Conservation (phyloP, 2,797 vertebrate genomes). For the Heteromormyrus szaboi region DNA sequence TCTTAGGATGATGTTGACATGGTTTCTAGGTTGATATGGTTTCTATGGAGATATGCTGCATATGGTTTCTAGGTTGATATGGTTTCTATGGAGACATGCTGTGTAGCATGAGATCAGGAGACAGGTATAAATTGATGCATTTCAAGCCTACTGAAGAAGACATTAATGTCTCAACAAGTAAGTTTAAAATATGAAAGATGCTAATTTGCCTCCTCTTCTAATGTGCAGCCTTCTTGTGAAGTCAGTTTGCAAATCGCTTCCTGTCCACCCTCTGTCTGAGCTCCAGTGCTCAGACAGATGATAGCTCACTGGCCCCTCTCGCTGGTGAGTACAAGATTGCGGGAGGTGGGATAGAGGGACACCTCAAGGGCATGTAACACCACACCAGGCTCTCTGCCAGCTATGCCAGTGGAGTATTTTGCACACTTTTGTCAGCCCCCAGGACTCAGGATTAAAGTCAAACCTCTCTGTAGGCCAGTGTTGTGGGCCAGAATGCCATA, state of each 20-base stretch:
- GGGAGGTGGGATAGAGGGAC: conserved; percentile 19
- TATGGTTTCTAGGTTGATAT: neutral
- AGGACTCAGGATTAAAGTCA: conserved; percentile 32
- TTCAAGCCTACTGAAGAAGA: neutral
- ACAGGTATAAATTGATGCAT: neutral
- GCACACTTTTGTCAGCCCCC: conserved; percentile 34
- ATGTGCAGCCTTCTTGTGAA: neutral
- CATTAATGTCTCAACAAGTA: neutral
- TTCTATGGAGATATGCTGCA: neutral
- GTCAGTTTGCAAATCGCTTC: neutral
- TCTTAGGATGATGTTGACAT: neutral
- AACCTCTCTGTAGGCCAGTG: conserved; percentile 10
- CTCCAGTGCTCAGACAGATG: neutral
- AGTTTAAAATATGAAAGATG: neutral
- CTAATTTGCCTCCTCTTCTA: neutral
- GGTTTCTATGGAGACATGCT: conserved; percentile 9
- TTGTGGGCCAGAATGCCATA: neutral
- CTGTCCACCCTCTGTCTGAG: neutral
- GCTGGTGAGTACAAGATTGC: neutral
- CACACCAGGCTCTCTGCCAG: conserved; percentile 40
- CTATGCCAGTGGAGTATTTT: conserved; percentile 49
- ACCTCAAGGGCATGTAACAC: conserved; percentile 47
- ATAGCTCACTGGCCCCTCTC: neutral
- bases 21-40: neutral
- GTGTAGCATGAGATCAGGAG: neutral